A percentile compares a stretch with the other conserved stretches of the same genome.
Conservation (phyloP, 2,888 invertebrate genomes). For the Dicroscelio sp. region DNA sequence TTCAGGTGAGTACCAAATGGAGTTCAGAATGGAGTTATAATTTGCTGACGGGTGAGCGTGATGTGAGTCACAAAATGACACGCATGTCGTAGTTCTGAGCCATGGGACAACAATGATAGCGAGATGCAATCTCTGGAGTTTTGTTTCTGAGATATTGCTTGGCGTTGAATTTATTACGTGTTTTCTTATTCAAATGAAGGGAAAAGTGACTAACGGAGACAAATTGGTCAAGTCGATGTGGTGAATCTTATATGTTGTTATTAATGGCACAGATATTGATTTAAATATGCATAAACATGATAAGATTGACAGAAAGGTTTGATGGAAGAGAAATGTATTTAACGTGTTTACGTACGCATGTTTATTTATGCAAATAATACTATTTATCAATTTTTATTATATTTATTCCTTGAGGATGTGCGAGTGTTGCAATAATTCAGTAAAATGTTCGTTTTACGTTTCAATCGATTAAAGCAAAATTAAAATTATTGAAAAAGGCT, state of each 20-base stretch:
- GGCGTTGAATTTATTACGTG: conserved; percentile 32
- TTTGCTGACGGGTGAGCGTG: neutral
- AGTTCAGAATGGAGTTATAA: conserved; percentile 49
- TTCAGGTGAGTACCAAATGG: conserved; percentile 65
- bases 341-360: too few species aligned
- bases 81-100: conserved; percentile 2
- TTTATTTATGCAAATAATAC: too few species aligned
- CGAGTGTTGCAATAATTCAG: too few species aligned
- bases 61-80: conserved; percentile 45
- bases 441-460: too few species aligned
- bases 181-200: conserved; percentile 29
- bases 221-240: neutral
- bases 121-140: conserved; percentile 1
- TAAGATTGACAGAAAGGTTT: too few species aligned
- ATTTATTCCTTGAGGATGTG: too few species aligned
- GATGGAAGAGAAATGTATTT: too few species aligned
- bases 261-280: neutral
- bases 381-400: too few species aligned
- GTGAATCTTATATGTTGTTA: neutral
- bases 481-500: too few species aligned
- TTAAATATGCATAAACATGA: neutral
- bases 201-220: conserved; percentile 26
- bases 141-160: conserved; percentile 30
- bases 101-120: conserved; percentile 44
- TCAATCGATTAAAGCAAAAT: too few species aligned